Evolutionary conservation across 1,140 invertebrate genomes (phyloP).

Genomic region (Mactra quadrangularis): DNA sequence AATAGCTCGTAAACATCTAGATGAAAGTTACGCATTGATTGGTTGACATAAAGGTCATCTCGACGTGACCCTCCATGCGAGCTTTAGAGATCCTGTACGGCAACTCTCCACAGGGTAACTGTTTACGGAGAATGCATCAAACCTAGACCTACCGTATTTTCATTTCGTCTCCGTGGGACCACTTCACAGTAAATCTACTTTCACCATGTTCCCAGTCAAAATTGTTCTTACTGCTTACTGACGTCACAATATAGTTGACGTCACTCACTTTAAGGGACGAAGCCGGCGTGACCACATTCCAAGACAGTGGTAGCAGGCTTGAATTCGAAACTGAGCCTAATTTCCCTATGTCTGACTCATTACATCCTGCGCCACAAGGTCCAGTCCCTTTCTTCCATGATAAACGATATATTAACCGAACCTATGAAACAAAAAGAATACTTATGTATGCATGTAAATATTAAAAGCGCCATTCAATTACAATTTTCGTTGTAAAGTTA

Average conservation of each 20-base stretch:
- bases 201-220: constrained; percentile 26
- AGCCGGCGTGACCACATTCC: background rate
- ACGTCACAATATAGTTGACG: constrained; percentile 15
- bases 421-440: too few species aligned
- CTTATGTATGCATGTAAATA: too few species aligned
- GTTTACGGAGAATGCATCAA: too few species aligned
- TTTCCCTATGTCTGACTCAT: background rate
- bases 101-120: too few species aligned
- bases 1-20: too few species aligned
- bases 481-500: too few species aligned
- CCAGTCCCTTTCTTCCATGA: constrained; percentile 18
- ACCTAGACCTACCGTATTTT: constrained; percentile 6
- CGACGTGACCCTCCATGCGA: too few species aligned
- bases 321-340: background rate
- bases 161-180: background rate
- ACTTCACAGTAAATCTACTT: background rate
- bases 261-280: background rate
- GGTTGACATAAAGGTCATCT: too few species aligned
- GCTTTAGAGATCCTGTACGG: too few species aligned
- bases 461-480: too few species aligned
- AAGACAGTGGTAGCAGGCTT: background rate
- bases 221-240: background rate
- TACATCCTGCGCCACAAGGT: constrained; percentile 1
- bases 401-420: background rate
- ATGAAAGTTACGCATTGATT: too few species aligned